Evolutionary conservation across 2,888 invertebrate species (phyloP), one percentile per base, ranked within the genome.

Genomic region (Yponomeuta plumbellus): DNA sequence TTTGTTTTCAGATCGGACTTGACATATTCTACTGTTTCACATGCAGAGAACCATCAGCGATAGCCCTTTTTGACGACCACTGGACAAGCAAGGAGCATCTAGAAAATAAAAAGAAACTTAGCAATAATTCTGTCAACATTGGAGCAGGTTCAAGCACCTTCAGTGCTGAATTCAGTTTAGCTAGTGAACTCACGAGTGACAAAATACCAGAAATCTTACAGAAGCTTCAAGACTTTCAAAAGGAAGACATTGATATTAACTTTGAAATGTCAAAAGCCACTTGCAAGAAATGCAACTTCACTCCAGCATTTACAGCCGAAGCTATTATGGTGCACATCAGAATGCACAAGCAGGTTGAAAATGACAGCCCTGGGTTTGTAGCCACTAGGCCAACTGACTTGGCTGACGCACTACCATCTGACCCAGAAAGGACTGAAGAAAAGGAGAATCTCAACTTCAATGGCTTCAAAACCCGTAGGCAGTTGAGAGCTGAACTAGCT

Each of bases 11-110:
- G 86, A 71, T 82, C 13, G 72, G 76, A 39, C 68, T 71, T 4
- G 68, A 77, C 1, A 72, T 64, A 1, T 76, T 77, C 65, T 82
- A 80, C 69, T 86, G 86, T 68, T 86, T 84, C 40, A 69, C 70
- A n/a, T 86, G 86, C 69, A 78, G 77, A 58, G 72, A 73, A 65
- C 70, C 71, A 64, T 73, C 76, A 58, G 61, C 70, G 0, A 69
- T 68, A 11, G 65, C 67, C 2, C 23, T 62, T 11, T 71, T 78
- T 2, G 65, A 68, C 3, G 61, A 66, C 5, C 84, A 81, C 67
- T 77, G 72, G 68, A 11, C 56, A 26, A 63, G 67, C 20, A 21
- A 67, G 8, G 21, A 66, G 13, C 69, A 68, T 34, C 10, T 61
- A 44, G 58, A 65, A 34, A 66, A 66, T 23, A 56, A 21, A 20